phyloP scores from a whole-genome alignment of 2,888 invertebrate species.

The Drymonia ruficornis region DNA sequence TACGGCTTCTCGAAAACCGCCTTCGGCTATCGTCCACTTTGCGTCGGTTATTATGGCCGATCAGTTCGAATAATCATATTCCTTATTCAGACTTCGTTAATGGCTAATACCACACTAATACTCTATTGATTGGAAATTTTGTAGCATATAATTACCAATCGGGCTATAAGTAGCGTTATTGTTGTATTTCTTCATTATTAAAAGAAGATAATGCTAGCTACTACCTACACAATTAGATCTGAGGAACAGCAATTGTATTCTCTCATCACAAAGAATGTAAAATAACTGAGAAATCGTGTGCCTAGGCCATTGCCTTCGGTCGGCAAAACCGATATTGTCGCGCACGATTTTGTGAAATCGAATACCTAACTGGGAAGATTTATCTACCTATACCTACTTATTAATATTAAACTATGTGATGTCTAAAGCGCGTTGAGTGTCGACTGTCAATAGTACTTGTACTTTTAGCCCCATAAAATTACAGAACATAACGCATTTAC shows the following conservation, averaged over 20 bases:
- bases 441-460: neutral
- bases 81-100: slow-evolving; percentile 29
- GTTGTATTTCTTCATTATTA: slow-evolving; percentile 11
- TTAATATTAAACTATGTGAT: neutral
- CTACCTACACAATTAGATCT: neutral
- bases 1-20: slow-evolving; percentile 12
- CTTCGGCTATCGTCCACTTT: slow-evolving; percentile 17
- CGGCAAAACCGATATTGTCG: slow-evolving; percentile 22
- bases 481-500: too few relatives aligned
- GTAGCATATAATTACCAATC: slow-evolving; percentile 26
- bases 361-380: slow-evolving; percentile 22
- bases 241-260: neutral
- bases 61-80: slow-evolving; percentile 19
- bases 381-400: neutral
- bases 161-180: slow-evolving; percentile 20
- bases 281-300: slow-evolving; percentile 11
- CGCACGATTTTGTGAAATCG: slow-evolving; percentile 37
- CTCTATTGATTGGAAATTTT: slow-evolving; percentile 33
- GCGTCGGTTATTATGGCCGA: slow-evolving; percentile 22
- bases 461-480: neutral
- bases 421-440: neutral
- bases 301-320: slow-evolving; percentile 30
- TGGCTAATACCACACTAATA: slow-evolving; percentile 27
- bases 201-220: neutral
- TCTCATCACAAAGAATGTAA: neutral